Percentiles rank a stretch among this genome's conserved stretches.
phyloP scores from a whole-genome alignment of 1,140 invertebrate genomes.

The Drosophila bipectinata region DNA sequence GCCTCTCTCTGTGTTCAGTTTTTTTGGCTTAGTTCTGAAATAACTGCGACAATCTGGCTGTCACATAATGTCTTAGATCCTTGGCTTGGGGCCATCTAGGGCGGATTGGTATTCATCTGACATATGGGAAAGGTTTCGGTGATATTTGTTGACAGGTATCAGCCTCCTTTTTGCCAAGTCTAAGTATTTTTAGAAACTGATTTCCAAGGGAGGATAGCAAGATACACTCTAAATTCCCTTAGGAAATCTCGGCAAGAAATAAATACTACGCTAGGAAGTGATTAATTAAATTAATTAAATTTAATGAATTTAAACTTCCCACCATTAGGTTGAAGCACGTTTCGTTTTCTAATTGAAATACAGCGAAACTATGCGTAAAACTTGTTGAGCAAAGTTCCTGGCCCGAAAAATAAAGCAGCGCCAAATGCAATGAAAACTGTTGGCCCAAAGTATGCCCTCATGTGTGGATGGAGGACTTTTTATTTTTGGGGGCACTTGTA shows the following conservation, averaged over 20 bases:
- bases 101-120: conserved; percentile 50
- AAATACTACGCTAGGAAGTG: not conserved
- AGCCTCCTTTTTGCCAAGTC: not conserved
- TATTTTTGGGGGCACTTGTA: conserved; percentile 24
- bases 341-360: conserved; percentile 63
- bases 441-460: conserved; percentile 20
- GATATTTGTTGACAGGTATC: conserved; percentile 9
- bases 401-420: conserved; percentile 18
- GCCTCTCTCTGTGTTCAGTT: conserved; percentile 1
- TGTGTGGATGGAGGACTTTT: conserved; percentile 22
- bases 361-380: conserved; percentile 62
- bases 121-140: conserved; percentile 30
- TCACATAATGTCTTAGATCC: conserved; percentile 67
- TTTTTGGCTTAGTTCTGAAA: conserved; percentile 1
- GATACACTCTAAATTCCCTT: not conserved
- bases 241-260: not conserved
- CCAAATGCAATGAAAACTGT: conserved; percentile 51
- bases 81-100: conserved; percentile 33
- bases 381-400: conserved; percentile 54
- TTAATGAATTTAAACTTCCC: not conserved
- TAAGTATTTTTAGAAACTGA: not conserved
- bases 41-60: conserved; percentile 55
- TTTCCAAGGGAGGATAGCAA: not conserved
- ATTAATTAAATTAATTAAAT: not conserved
- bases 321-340: not conserved